Conservation (phyloP, 2,888 invertebrate genomes). For the Anagyrus pseudococci region DNA sequence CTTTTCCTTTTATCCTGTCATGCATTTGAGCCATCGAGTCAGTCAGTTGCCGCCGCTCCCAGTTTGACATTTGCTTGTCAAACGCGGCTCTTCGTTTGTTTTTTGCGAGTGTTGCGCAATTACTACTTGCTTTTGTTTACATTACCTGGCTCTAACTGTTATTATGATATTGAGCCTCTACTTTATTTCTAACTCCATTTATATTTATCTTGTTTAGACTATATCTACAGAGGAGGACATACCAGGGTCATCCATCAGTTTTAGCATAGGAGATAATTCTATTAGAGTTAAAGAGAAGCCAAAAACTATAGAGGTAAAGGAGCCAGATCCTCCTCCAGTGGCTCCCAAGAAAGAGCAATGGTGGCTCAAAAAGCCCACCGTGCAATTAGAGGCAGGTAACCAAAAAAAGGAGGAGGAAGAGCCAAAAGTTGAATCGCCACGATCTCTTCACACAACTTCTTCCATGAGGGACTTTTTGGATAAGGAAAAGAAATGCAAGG, state of each 20-base stretch:
- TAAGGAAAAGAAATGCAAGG: constrained; percentile 56
- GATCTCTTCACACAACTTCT: constrained; percentile 50
- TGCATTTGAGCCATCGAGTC: no score
- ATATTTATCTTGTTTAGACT: constrained; percentile 22
- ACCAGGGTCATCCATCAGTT: constrained; percentile 51
- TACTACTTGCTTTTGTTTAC: not conserved
- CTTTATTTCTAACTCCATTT: not conserved
- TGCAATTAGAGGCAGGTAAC: constrained; percentile 42
- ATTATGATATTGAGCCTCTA: not conserved
- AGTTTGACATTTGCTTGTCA: no score
- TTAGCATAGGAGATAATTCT: constrained; percentile 52
- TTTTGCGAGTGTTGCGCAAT: not conserved
- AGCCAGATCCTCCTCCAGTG: constrained; percentile 10
- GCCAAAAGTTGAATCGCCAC: constrained; percentile 38
- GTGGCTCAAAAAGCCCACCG: constrained; percentile 53
- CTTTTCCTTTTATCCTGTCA: no score
- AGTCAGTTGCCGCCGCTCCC: no score
- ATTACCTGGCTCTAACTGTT: not conserved
- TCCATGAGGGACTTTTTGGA: constrained; percentile 57
- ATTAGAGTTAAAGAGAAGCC: constrained; percentile 50
- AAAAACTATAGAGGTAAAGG: constrained; percentile 37
- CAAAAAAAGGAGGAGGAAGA: constrained; percentile 39
- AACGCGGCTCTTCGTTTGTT: no score
- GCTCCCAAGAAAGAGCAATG: constrained; percentile 42
- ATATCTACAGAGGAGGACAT: constrained; percentile 46